Base-by-base conservation (phyloP, 2,888 invertebrate genomes). In the Apamea monoglypha region DNA sequence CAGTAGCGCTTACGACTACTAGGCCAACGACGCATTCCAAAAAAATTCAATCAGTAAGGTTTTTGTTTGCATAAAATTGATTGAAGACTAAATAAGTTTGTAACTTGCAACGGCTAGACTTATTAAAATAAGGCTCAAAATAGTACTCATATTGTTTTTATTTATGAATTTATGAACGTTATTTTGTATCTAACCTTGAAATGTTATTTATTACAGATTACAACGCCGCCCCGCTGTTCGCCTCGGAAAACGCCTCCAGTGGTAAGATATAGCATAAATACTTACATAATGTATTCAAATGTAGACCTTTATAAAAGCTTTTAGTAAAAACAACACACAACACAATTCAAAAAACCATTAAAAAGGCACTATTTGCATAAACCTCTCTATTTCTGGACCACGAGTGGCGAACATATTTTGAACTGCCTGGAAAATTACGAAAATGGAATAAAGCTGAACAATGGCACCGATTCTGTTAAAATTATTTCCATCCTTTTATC, bases 171-270 rank as follows among this genome's bases (percentile, higher is more conserved):
- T 25, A 32, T 50, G 14, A 36, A 76, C 72, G 36, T 77, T 68
- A 81, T 86, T 81, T 82, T 66, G 66, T 80, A 76, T 66, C 75
- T 88, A 82, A 86, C 88, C 85, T 89, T 88, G 84, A 89, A 80
- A 72, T 83, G 16, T 89, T 82, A 76, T 93, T 92, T 86, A 89
- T 95, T 95, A 76, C 96, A 97, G 97, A 97, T 95, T 97, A 97
- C 92, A 97, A 97, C 97, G 97, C 97, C 95, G 95, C 96, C 96
- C 97, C 97, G 96, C 96, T 97, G 96, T 97, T 97, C 95, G 96
- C 96, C 95, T 96, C 97, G 90, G 97, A 97, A 95, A 97, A 97
- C 97, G 97, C 97, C 95, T 97, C 96, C 96, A 97, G 97, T 96
- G 97, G 97, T 97, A 92, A 94, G 96, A 90, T 67, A 44, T 63